Evolutionary conservation across 2,888 invertebrate species (phyloP).

Genomic region (Melolontha melolontha): DNA sequence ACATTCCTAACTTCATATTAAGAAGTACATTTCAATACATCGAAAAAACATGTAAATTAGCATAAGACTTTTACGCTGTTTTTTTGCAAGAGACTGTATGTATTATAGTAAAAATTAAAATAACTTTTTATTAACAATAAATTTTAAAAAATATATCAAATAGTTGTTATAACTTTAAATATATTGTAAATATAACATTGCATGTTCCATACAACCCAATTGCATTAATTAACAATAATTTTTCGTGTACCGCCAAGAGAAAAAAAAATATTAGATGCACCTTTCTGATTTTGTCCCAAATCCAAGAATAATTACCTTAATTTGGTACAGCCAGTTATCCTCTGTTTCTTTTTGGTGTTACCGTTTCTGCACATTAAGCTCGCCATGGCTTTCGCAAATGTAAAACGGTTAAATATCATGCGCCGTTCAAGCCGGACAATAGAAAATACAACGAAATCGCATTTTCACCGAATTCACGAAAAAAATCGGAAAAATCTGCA

Average conservation of each 20-base stretch:
- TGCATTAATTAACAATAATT: conserved; percentile 13
- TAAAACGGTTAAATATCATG: conserved; percentile 30
- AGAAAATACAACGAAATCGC: conserved; percentile 9
- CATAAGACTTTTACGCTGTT: no score
- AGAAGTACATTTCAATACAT: no score
- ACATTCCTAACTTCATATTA: no score
- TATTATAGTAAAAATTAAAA: no score
- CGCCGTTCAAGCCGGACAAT: background rate
- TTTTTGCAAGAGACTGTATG: no score
- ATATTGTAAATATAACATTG: conserved; percentile 7
- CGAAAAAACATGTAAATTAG: no score
- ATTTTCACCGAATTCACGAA: background rate
- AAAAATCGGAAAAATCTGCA: background rate
- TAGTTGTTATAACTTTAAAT: no score
- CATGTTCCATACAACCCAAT: conserved; percentile 1
- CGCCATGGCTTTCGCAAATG: conserved; percentile 46
- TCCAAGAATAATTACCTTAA: conserved; percentile 50
- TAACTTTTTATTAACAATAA: no score
- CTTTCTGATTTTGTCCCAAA: conserved; percentile 25
- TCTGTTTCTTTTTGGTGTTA: conserved; percentile 52
- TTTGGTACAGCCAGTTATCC: conserved; percentile 48
- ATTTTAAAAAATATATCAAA: no score
- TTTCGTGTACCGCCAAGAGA: background rate
- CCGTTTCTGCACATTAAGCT: conserved; percentile 52
- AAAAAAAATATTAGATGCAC: conserved; percentile 4